phyloP scores from a whole-genome alignment of 2,797 vertebrate genomes.

The Taeniopygia guttata region DNA sequence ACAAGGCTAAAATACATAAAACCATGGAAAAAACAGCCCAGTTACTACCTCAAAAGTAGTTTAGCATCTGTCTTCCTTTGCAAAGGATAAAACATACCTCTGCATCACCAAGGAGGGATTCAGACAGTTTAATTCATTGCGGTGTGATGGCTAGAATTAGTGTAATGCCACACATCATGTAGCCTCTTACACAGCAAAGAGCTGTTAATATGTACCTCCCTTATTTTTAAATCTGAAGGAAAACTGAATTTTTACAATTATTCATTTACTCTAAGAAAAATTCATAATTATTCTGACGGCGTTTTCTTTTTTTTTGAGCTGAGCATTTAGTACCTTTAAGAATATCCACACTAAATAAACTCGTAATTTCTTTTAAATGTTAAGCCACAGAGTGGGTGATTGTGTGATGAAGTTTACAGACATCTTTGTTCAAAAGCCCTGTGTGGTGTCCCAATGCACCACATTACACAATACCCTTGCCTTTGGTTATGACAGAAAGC shows the following conservation, averaged over 20 bases:
- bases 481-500: not conserved
- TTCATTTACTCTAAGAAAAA: not conserved
- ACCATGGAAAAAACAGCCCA: not conserved
- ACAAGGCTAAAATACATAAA: not conserved
- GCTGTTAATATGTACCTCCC: rapidly evolving
- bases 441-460: not conserved
- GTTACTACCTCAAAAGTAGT: not conserved
- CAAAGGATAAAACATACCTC: not conserved
- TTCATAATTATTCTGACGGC: not conserved
- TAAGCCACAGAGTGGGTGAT: not conserved
- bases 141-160: not conserved
- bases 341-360: rapidly evolving
- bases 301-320: not conserved
- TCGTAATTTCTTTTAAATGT: not conserved
- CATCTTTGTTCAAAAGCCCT: not conserved
- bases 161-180: not conserved
- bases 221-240: not conserved
- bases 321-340: not conserved
- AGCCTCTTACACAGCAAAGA: not conserved
- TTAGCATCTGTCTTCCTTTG: not conserved
- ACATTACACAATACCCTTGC: not conserved
- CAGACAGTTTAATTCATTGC: not conserved
- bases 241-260: not conserved
- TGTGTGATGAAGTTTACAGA: not conserved
- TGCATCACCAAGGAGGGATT: not conserved